These are phyloP conservation scores for Athripsodes cinereus DNA, from an alignment of 2,888 invertebrate genomes.

Conservation along the genomic window DNA sequence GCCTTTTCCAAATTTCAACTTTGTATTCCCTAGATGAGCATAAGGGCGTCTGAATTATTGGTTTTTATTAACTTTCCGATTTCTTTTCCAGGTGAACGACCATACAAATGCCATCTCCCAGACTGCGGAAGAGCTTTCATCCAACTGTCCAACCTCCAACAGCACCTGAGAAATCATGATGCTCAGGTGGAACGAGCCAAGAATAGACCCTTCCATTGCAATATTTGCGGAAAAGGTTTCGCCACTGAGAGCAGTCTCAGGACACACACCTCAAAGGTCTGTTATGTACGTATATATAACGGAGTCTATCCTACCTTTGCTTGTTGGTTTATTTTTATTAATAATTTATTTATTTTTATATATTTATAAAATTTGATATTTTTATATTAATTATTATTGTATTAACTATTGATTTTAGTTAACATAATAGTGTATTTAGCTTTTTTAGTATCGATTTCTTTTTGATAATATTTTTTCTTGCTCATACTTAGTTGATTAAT, in stretches of 20 bases:
- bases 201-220: slow-evolving; percentile 92
- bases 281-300: slow-evolving; percentile 45
- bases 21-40: too few species aligned
- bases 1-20: too few species aligned
- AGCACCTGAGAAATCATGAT: slow-evolving; percentile 93
- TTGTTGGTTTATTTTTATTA: slow-evolving; percentile 1
- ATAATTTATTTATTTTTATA: slow-evolving; percentile 9
- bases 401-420: too few species aligned
- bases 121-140: slow-evolving; percentile 96
- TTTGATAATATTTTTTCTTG: too few species aligned
- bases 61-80: too few species aligned
- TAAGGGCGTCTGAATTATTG: too few species aligned
- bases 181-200: slow-evolving; percentile 92
- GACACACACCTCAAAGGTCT: slow-evolving; percentile 96
- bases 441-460: too few species aligned
- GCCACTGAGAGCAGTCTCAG: slow-evolving; percentile 93
- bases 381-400: background rate
- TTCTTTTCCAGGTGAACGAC: slow-evolving; percentile 77
- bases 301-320: slow-evolving; percentile 15
- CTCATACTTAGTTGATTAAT: too few species aligned
- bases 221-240: slow-evolving; percentile 94
- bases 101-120: slow-evolving; percentile 93
- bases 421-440: too few species aligned
- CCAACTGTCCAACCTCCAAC: slow-evolving; percentile 92
- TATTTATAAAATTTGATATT: slow-evolving; percentile 2